Conservation (phyloP, 2,888 invertebrate species). For the Chouioia cunea region DNA sequence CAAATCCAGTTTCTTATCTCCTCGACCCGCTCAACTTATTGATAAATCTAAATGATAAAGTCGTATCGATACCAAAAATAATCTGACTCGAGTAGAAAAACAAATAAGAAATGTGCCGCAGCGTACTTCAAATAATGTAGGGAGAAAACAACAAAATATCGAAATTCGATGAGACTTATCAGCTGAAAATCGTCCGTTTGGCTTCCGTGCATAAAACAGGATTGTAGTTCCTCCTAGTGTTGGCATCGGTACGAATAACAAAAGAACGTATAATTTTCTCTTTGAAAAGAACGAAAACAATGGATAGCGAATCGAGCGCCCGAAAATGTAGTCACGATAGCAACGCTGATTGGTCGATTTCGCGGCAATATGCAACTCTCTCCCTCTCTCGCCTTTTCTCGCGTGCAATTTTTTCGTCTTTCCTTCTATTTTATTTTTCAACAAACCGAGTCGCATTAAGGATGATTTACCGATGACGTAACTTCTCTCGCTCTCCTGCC, state of each 20-base stretch:
- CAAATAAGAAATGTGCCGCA: too few relatives aligned
- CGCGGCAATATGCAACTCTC: background rate
- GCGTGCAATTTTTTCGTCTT: conserved; percentile 3
- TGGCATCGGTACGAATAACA: background rate
- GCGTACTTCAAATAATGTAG: too few relatives aligned
- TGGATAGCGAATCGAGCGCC: conserved; percentile 2
- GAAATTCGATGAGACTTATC: too few relatives aligned
- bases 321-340: conserved; percentile 25
- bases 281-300: background rate
- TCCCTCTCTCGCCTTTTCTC: background rate
- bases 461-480: too few relatives aligned
- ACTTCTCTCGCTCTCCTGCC: too few relatives aligned
- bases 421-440: too few relatives aligned
- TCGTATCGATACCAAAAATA: too few relatives aligned
- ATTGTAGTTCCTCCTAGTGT: conserved; percentile 4
- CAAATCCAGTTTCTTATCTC: too few relatives aligned
- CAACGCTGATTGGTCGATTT: conserved; percentile 37
- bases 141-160: too few relatives aligned
- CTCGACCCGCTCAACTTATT: too few relatives aligned
- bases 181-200: background rate
- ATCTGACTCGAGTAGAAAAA: too few relatives aligned
- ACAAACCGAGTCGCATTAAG: background rate
- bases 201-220: conserved; percentile 2
- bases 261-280: background rate
- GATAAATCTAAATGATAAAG: too few relatives aligned